Conservation (phyloP, 2,888 invertebrate species). For the Archips crataeganus region DNA sequence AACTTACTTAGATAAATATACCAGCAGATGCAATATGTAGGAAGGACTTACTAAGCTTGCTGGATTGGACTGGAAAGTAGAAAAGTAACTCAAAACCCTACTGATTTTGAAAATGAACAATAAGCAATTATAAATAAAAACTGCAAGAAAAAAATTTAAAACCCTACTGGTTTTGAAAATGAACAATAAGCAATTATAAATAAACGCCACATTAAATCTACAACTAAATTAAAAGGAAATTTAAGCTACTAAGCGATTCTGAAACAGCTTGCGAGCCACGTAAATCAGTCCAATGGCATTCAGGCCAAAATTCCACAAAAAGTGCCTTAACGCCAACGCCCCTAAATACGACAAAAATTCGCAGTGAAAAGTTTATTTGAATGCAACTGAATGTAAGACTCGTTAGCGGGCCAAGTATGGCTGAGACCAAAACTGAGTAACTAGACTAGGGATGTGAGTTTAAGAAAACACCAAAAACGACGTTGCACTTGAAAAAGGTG, state of each 20-base stretch:
- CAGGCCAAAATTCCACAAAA: constrained; percentile 36
- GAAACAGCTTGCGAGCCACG: constrained; percentile 14
- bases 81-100: constrained; percentile 41
- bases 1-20: too few species aligned
- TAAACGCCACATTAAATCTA: not conserved
- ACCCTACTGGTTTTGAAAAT: constrained; percentile 2
- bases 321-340: constrained; percentile 20
- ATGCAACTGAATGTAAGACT: constrained; percentile 67
- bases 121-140: constrained; percentile 45
- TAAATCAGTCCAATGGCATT: constrained; percentile 36
- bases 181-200: constrained; percentile 12
- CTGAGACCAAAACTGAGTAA: constrained; percentile 42
- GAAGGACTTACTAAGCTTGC: constrained; percentile 15
- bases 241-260: not conserved
- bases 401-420: constrained; percentile 55
- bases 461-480: not conserved
- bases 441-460: constrained; percentile 40
- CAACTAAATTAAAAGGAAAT: constrained; percentile 6
- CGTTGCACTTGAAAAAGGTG: too few species aligned
- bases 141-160: not conserved
- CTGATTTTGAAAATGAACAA: constrained; percentile 62
- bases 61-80: not conserved
- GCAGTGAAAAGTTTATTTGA: constrained; percentile 65
- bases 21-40: not conserved
- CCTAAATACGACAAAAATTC: constrained; percentile 60